Conservation (phyloP, 1,140 invertebrate genomes). For the Protaetia brevitarsis region DNA sequence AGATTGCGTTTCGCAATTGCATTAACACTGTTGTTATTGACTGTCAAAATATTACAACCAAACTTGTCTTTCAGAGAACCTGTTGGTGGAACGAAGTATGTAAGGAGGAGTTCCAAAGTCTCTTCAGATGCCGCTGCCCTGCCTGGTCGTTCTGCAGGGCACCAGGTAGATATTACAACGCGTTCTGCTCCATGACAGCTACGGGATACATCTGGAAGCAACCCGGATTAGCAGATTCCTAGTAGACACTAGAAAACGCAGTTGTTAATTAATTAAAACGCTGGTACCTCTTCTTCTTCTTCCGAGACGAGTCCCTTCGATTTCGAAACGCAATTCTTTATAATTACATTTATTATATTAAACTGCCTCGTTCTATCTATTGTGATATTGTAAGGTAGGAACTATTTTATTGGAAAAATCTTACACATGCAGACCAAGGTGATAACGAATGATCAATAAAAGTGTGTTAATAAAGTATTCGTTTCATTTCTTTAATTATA, state of each 20-base stretch:
- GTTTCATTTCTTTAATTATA: no score
- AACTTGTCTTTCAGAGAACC: constrained; percentile 70
- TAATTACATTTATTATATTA: background rate
- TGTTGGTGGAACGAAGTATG: constrained; percentile 93
- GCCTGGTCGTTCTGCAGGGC: constrained; percentile 83
- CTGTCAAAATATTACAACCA: no score
- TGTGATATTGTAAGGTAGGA: constrained; percentile 1
- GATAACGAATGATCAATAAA: background rate
- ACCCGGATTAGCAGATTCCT: constrained; percentile 56
- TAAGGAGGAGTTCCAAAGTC: constrained; percentile 84
- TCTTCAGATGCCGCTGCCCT: constrained; percentile 85
- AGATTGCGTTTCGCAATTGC: no score
- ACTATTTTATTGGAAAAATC: background rate
- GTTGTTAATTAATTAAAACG: background rate
- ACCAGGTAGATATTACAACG: constrained; percentile 85
- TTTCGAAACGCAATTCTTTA: no score
- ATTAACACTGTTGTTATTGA: no score
- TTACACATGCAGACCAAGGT: background rate
- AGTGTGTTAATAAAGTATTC: no score
- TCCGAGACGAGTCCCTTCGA: background rate
- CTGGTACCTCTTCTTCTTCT: background rate
- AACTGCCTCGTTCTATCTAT: constrained; percentile 9
- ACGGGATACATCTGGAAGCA: constrained; percentile 88
- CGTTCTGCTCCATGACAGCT: constrained; percentile 82
- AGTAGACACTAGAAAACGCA: background rate